These are phyloP conservation scores for Brachionus asplanchnoidis DNA, from an alignment of 1,140 invertebrate genomes.

Conservation along the genomic window DNA sequence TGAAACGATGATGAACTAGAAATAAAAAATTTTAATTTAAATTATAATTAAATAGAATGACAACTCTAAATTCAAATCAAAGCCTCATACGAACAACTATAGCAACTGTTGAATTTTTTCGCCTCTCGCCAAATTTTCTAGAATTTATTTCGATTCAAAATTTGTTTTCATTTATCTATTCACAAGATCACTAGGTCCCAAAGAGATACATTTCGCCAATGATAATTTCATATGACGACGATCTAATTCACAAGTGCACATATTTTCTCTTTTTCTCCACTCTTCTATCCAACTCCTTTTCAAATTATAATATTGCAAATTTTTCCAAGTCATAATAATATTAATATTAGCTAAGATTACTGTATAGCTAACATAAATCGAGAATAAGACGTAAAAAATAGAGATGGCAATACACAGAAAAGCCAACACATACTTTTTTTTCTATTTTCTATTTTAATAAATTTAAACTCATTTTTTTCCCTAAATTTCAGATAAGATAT, in stretches of 20 bases:
- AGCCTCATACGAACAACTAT: not conserved
- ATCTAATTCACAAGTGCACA: not conserved
- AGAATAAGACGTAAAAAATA: not conserved
- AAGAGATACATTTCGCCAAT: not conserved
- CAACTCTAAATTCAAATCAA: not conserved
- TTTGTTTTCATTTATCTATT: not conserved
- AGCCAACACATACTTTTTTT: conserved; percentile 19
- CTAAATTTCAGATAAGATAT: not conserved
- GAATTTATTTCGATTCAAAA: not conserved
- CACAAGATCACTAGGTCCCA: not conserved
- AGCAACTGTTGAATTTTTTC: not conserved
- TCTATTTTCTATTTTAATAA: not conserved
- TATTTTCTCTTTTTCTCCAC: not conserved
- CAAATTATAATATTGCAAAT: conserved; percentile 17
- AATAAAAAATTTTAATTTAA: not conserved
- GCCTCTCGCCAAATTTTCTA: not conserved
- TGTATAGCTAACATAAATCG: conserved; percentile 25
- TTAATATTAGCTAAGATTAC: conserved; percentile 33
- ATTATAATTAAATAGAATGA: not conserved
- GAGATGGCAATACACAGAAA: conserved; percentile 24
- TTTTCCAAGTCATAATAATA: not conserved
- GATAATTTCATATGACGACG: not conserved
- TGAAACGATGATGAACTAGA: not conserved
- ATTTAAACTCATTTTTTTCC: not conserved
- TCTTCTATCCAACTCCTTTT: not conserved